Evolutionary conservation across 2,113 vertebrate species (phyloP).

Genomic region (Corvus moneduloides): DNA sequence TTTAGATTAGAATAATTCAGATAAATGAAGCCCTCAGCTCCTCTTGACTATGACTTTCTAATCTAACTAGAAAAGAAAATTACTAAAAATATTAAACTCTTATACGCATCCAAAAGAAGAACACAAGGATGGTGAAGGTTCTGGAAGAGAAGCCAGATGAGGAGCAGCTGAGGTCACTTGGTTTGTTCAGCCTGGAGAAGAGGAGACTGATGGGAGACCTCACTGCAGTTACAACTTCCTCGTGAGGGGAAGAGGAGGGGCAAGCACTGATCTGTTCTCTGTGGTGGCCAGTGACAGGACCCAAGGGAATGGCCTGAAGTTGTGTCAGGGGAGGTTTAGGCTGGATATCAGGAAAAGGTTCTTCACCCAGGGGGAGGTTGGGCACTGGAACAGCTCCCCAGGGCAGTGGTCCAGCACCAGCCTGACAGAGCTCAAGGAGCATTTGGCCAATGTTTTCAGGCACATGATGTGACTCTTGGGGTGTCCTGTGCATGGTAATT

Average conservation of each 20-base stretch:
- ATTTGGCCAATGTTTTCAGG: not conserved
- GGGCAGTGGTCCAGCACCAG: not conserved
- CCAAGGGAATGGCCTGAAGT: not conserved
- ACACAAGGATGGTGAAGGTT: not conserved
- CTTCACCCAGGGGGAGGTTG: not conserved
- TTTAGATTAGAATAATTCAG: not conserved
- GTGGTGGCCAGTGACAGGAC: not conserved
- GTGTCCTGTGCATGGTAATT: not conserved
- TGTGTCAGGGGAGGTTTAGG: not conserved
- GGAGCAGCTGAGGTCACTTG: not conserved
- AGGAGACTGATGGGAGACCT: not conserved
- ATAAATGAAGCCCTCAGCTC: not conserved
- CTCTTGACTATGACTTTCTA: not conserved
- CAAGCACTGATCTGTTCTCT: not conserved
- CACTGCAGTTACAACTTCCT: not conserved
- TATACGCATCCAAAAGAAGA: not conserved
- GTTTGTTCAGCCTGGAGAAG: not conserved
- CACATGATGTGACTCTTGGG: fast-evolving
- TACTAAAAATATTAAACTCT: not conserved
- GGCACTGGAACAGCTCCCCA: not conserved
- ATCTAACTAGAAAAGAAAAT: not conserved
- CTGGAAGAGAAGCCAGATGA: not conserved
- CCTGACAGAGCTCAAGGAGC: not conserved
- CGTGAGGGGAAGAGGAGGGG: fast-evolving
- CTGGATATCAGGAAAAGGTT: fast-evolving